Conservation (phyloP, 2,113 vertebrate species). For the Gavialis gangeticus region DNA sequence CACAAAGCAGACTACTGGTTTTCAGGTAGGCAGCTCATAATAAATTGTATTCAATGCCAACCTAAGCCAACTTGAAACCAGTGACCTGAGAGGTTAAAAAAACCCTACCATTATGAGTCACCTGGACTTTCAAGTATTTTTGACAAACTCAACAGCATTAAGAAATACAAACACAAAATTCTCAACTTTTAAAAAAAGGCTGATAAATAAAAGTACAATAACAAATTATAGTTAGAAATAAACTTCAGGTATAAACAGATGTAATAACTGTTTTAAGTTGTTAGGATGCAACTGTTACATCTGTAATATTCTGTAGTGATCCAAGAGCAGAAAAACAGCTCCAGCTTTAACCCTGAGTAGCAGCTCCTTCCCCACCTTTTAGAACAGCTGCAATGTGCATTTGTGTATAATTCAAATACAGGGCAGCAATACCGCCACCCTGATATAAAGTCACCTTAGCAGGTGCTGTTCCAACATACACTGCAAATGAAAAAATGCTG, state of each 20-base stretch:
- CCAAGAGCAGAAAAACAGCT: too few relatives aligned
- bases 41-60: neutral
- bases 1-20: neutral
- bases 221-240: conserved; percentile 25
- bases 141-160: neutral
- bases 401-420: too few relatives aligned
- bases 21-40: neutral
- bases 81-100: neutral
- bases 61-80: neutral
- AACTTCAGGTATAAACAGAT: too few relatives aligned
- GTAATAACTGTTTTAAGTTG: too few relatives aligned
- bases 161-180: neutral
- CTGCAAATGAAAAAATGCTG: neutral
- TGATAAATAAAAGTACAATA: neutral
- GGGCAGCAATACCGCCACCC: rapidly evolving
- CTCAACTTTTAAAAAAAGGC: neutral
- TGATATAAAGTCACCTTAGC: neutral
- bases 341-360: too few relatives aligned
- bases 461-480: neutral
- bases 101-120: neutral
- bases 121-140: neutral
- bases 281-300: too few relatives aligned
- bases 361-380: too few relatives aligned
- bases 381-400: too few relatives aligned
- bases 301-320: too few relatives aligned